Base-by-base conservation (phyloP, 1,140 invertebrate genomes). In the Drosophila santomea region DNA sequence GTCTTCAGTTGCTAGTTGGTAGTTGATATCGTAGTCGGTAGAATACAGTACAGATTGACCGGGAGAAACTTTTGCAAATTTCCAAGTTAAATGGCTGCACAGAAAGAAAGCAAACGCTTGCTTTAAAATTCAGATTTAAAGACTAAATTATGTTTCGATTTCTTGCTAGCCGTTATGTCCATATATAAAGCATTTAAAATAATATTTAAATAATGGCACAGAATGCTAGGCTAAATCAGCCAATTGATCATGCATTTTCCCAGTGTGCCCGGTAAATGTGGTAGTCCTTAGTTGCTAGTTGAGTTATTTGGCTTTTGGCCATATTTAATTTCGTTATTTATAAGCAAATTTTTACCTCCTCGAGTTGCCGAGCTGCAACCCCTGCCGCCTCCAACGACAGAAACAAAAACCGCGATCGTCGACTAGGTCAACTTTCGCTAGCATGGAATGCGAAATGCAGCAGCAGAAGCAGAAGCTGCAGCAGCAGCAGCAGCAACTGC, bases 371-470 rank as follows among this genome's bases (percentile, higher is more conserved):
- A 14, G 41, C 47, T 41, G 50, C 45, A 55, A 35, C 52, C 36
- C 44, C 64, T 10, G 39, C 67, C 69, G 56, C 64, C 69, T 56
- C 58, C 68, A 63, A 54, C 72, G 51, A 61, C 52, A 75, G 14
- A 74, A 74, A 74, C 57, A 74, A 74, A 74, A 76, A 88, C 80
- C 83, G 80, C 81, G 76, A 89, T 75, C 76, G 84, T 89, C 84
- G 84, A 89, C 84, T 89, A 89, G 84, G 84, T 89, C 84, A 89
- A 89, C 84, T 89, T 89, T 89, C 84, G 84, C 84, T 89, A 89
- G 80, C 84, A 89, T 89, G 84, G 84, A 89, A 89, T 89, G 84
- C 84, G 80, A 89, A 89, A 89, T 89, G 84, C 84, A 83, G 69
- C 82, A 85, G 41, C 81, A 43, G 20, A 66, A 78, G 20, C 54